Conservation (phyloP, 2,888 invertebrate genomes). For the Anorthoa munda region DNA sequence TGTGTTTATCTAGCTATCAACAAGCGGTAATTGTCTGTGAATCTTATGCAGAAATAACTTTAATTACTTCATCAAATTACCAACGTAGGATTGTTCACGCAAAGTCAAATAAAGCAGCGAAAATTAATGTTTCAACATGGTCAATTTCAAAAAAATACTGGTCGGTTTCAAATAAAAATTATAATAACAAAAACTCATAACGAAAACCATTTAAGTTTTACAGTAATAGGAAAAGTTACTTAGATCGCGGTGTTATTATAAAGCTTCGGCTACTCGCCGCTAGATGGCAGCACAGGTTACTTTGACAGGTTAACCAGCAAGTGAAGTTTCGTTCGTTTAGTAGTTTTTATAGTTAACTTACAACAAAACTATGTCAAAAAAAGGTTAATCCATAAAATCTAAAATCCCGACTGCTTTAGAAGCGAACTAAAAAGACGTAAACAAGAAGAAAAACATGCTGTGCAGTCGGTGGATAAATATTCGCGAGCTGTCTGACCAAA, state of each 20-base stretch:
- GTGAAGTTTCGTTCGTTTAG: not conserved
- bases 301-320: too few species aligned
- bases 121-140: too few species aligned
- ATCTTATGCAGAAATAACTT: conserved; percentile 8
- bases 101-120: not conserved
- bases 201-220: not conserved
- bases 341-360: too few species aligned
- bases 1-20: conserved; percentile 39
- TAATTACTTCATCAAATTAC: not conserved
- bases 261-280: conserved; percentile 68
- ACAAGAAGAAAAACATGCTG: too few species aligned
- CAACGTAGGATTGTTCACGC: not conserved
- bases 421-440: too few species aligned
- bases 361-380: not conserved
- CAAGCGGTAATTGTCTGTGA: conserved; percentile 15
- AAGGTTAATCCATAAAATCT: too few species aligned
- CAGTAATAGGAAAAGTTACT: not conserved
- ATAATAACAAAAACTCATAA: not conserved
- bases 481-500: too few species aligned
- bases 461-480: too few species aligned
- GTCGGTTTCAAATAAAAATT: too few species aligned
- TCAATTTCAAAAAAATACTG: too few species aligned
- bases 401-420: too few species aligned
- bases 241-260: not conserved
- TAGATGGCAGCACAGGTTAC: conserved; percentile 75